Percentiles rank a stretch among this genome's conserved stretches.
Evolutionary conservation across 2,113 vertebrate species (phyloP).

Genomic region (Microtus richardsoni): DNA sequence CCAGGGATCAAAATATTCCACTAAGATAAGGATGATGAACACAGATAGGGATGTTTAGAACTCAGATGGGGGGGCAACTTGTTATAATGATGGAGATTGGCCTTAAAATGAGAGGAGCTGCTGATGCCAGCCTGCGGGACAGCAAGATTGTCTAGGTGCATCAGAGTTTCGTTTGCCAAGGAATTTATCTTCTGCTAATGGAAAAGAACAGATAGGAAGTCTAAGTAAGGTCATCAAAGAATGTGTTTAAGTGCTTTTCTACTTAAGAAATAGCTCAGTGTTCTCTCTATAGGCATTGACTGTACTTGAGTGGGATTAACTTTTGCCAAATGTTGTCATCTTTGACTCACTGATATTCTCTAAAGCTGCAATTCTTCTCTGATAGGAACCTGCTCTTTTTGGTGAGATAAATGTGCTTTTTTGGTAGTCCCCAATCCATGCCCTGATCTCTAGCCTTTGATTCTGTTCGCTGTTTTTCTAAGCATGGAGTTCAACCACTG

Average conservation of each 20-base stretch:
- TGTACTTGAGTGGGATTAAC: constrained; percentile 62
- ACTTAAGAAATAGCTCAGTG: constrained; percentile 46
- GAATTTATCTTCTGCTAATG: constrained; percentile 30
- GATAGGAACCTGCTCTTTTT: constrained; percentile 59
- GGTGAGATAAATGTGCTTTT: constrained; percentile 73
- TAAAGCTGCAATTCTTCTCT: constrained; percentile 55
- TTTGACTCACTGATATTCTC: constrained; percentile 65
- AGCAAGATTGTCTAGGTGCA: not conserved
- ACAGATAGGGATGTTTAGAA: constrained; percentile 49
- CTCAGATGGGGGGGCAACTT: constrained; percentile 22
- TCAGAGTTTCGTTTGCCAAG: constrained; percentile 1
- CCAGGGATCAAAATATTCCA: constrained; percentile 2
- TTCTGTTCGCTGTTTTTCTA: constrained; percentile 71
- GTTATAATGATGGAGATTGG: not conserved
- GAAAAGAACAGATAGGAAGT: constrained; percentile 50
- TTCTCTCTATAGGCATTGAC: constrained; percentile 19
- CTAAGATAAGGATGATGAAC: constrained; percentile 37
- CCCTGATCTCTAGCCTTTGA: constrained; percentile 54
- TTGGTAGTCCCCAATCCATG: constrained; percentile 59
- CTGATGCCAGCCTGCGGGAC: not conserved
- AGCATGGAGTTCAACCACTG: constrained; percentile 73
- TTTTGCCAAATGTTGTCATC: constrained; percentile 69
- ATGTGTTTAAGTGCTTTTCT: constrained; percentile 59
- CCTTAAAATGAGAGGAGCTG: not conserved
- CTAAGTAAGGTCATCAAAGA: constrained; percentile 59